phyloP scores from a whole-genome alignment of 2,113 vertebrate species.

The Lepidothrix coronata region DNA sequence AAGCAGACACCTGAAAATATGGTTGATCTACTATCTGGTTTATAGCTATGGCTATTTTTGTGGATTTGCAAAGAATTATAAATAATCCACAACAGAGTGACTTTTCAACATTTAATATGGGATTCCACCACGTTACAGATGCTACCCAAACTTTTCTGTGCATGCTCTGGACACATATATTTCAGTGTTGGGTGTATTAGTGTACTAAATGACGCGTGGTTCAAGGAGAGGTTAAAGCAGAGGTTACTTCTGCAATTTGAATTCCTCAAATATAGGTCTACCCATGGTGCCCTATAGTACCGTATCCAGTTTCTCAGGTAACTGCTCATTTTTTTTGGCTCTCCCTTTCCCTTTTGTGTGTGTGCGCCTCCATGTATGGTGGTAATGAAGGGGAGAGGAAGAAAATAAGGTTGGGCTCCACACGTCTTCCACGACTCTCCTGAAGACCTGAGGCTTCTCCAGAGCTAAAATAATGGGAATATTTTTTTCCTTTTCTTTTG shows the following conservation, averaged over 20 bases:
- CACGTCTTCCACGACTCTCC: neutral
- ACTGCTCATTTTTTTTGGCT: neutral
- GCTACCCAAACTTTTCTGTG: neutral
- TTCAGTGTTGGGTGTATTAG: neutral
- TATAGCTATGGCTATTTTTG: neutral
- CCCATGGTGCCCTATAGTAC: neutral
- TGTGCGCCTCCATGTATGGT: too few relatives aligned
- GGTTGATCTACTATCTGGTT: neutral
- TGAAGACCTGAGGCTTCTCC: neutral
- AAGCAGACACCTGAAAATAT: neutral
- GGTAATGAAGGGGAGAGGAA: neutral
- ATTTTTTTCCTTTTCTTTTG: neutral
- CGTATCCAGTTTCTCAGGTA: neutral
- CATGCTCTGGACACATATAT: fast-evolving
- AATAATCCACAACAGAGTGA: neutral
- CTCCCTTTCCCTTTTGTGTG: neutral
- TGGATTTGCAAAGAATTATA: neutral
- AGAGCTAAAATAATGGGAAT: neutral
- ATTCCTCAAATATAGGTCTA: neutral
- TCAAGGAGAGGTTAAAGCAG: neutral
- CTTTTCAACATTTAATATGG: neutral
- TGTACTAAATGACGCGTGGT: neutral
- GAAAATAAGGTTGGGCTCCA: neutral
- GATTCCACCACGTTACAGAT: neutral
- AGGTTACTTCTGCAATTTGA: neutral